A percentile compares a stretch with the other conserved stretches of the same genome.
These are phyloP conservation scores for Petrocephalus zakoni DNA, from an alignment of 2,113 vertebrate genomes.

Conservation along the genomic window DNA sequence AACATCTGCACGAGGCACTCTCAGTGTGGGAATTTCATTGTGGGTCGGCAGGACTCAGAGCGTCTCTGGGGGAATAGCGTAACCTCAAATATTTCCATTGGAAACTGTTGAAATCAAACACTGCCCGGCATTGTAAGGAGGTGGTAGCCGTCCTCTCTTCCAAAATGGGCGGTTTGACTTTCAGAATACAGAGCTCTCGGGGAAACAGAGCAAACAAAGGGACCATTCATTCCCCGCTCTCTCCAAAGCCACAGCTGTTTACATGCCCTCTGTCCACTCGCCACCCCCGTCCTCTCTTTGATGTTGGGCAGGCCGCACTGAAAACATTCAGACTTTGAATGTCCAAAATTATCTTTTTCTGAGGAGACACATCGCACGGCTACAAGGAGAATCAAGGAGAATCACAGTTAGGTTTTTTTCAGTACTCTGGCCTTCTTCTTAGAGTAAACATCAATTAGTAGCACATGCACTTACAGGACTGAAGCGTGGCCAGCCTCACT, in stretches of 20 bases:
- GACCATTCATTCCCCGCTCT: conserved; percentile 52
- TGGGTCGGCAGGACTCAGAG: conserved; percentile 48
- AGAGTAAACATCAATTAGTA: neutral
- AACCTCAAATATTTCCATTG: conserved; percentile 56
- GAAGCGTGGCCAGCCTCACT: neutral
- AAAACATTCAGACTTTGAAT: conserved; percentile 30
- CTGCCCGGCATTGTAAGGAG: conserved; percentile 50
- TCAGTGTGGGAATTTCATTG: conserved; percentile 41
- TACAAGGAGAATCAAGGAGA: conserved; percentile 39
- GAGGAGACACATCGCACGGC: conserved; percentile 39
- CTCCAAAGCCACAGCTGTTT: conserved; percentile 66
- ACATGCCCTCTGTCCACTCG: conserved; percentile 52
- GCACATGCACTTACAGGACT: neutral
- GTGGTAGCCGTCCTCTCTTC: conserved; percentile 45
- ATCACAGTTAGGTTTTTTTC: conserved; percentile 32
- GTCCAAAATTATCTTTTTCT: conserved; percentile 46
- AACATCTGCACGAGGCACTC: conserved; percentile 45
- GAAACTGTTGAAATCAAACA: conserved; percentile 54
- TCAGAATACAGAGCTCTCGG: conserved; percentile 32
- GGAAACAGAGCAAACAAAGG: conserved; percentile 52
- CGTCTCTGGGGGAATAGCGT: conserved; percentile 29
- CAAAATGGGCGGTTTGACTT: conserved; percentile 38
- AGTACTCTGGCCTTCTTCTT: neutral
- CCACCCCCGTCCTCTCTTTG: conserved; percentile 46
- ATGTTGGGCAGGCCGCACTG: conserved; percentile 33